Base-by-base conservation (phyloP, 2,113 vertebrate genomes). In the Myrmecophaga tridactyla region DNA sequence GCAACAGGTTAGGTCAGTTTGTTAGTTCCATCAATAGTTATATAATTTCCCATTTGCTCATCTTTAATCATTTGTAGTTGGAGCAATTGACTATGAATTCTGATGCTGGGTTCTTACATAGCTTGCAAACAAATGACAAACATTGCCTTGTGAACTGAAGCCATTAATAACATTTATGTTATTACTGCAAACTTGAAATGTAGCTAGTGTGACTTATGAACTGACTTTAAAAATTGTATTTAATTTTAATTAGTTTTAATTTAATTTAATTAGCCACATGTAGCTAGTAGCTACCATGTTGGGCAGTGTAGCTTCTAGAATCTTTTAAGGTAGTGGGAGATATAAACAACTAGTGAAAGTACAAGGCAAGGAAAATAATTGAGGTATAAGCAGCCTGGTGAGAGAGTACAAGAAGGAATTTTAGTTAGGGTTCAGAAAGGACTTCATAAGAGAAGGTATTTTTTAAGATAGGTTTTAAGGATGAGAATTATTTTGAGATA, bases 1-100 rank as follows among this genome's bases (percentile, higher is more conserved):
- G n/a, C n/a, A n/a, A n/a, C n/a, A n/a, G n/a, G n/a, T n/a, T n/a
- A n/a, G n/a, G n/a, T n/a, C n/a, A n/a, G n/a, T n/a, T n/a, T n/a
- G n/a, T n/a, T n/a, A n/a, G n/a, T n/a, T n/a, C n/a, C n/a, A n/a
- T n/a, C n/a, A n/a, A n/a, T 29, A 75, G 60, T 97, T 94, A 86
- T 70, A 3, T 80, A 88, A 78, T 78, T 92, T 83, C 62, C 76
- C n/a, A 20, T 83, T 62, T 82, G 90, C 87, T 13, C 53, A 51
- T 92, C 81, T 96, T 91, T 86, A 93, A 73, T 94, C 36, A 62
- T 92, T 93, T 39, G 48, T 95, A 96, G 83, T 92, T 51, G 78
- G 20, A 63, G 23, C 87, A 62, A 81, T 93, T 88, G 53, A 77
- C 83, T 56, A 93, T n/a, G n/a, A 87, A 94, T 76, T 89, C 21